Evolutionary conservation across 2,797 vertebrate species (phyloP).

Genomic region (Rhinophrynus dorsalis): DNA sequence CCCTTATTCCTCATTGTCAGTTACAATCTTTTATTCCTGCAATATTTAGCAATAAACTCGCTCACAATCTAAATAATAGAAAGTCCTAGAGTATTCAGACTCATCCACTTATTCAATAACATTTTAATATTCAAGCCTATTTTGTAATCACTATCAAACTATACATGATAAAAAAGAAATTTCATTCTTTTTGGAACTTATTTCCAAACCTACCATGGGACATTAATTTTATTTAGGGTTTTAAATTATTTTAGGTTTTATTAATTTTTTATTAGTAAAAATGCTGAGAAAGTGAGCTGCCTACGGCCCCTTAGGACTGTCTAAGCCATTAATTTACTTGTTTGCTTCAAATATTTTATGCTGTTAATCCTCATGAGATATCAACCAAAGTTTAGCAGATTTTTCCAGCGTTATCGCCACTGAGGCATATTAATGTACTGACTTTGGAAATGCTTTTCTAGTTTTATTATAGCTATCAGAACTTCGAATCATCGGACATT

Average conservation of each 20-base stretch:
- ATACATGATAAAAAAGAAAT: neutral
- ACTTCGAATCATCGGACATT: neutral
- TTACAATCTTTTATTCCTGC: too few relatives aligned
- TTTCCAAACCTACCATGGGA: neutral
- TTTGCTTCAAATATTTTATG: slow-evolving; percentile 22
- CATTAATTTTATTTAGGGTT: slow-evolving; percentile 4
- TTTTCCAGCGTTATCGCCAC: neutral
- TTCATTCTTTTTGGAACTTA: neutral
- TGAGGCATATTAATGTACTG: neutral
- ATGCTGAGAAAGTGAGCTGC: slow-evolving; percentile 5
- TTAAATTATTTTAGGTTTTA: slow-evolving; percentile 3
- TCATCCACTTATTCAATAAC: neutral
- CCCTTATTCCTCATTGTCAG: too few relatives aligned
- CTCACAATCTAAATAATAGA: too few relatives aligned
- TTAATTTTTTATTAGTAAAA: slow-evolving; percentile 10
- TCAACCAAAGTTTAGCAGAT: neutral
- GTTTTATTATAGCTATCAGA: neutral
- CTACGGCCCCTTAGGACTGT: neutral
- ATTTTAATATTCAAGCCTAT: neutral
- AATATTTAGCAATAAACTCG: too few relatives aligned
- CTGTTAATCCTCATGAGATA: neutral
- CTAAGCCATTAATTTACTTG: slow-evolving; percentile 26
- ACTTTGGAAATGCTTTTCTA: neutral
- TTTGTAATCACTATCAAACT: neutral
- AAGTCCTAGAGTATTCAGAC: too few relatives aligned